A percentile compares a stretch with the other conserved stretches of the same genome.
Evolutionary conservation across 2,888 invertebrate genomes (phyloP).

Genomic region (Perizoma flavofasciatum): DNA sequence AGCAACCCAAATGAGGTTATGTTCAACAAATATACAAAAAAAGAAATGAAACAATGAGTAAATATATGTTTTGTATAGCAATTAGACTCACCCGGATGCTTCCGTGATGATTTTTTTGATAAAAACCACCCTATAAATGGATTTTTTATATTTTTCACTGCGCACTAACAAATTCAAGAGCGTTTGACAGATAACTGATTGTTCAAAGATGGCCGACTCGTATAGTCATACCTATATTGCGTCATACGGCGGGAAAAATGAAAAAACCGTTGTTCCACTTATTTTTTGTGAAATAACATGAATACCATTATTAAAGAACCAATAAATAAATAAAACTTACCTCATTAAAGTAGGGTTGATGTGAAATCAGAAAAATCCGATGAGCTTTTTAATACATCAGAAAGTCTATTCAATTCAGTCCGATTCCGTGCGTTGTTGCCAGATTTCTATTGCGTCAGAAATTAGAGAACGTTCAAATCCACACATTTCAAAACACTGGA

Average conservation of each 20-base stretch:
- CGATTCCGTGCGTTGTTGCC: slow-evolving; percentile 77
- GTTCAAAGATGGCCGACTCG: slow-evolving; percentile 66
- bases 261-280: slow-evolving; percentile 58
- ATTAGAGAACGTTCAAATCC: slow-evolving; percentile 68
- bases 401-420: slow-evolving; percentile 58
- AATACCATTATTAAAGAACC: not conserved
- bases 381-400: slow-evolving; percentile 66
- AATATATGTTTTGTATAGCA: slow-evolving; percentile 34
- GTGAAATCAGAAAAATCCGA: slow-evolving; percentile 56
- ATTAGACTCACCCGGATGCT: slow-evolving; percentile 79
- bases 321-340: slow-evolving; percentile 52
- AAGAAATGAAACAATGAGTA: slow-evolving; percentile 38
- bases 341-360: slow-evolving; percentile 64
- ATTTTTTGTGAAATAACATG: slow-evolving; percentile 31
- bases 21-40: slow-evolving; percentile 38
- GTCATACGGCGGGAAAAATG: slow-evolving; percentile 76
- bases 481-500: slow-evolving; percentile 74
- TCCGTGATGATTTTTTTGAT: slow-evolving; percentile 66
- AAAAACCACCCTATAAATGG: slow-evolving; percentile 62
- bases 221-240: slow-evolving; percentile 57
- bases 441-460: slow-evolving; percentile 81
- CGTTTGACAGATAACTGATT: slow-evolving; percentile 73
- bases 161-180: slow-evolving; percentile 59
- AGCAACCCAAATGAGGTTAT: slow-evolving; percentile 54
- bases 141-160: slow-evolving; percentile 63